Evolutionary conservation across 2,888 invertebrate species (phyloP).

Genomic region (Tridacna gigas): DNA sequence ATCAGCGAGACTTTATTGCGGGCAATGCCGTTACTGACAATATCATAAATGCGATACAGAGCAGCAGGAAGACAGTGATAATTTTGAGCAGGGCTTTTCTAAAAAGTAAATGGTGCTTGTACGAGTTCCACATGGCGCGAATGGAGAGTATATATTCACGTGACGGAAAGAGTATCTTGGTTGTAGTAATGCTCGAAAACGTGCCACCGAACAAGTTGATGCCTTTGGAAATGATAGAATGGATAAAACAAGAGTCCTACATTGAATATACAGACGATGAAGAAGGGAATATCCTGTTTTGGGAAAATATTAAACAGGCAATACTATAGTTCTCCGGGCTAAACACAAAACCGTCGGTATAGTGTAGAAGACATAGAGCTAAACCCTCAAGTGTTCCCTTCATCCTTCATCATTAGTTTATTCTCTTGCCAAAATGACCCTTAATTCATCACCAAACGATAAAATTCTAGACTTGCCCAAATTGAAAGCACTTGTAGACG

Average conservation of each 20-base stretch:
- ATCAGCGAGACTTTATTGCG: conserved; percentile 65
- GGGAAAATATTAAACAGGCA: neutral
- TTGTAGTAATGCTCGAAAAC: conserved; percentile 20
- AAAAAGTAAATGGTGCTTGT: conserved; percentile 66
- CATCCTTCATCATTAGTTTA: too few relatives aligned
- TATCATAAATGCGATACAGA: conserved; percentile 62
- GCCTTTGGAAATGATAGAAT: conserved; percentile 34
- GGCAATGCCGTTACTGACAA: conserved; percentile 63
- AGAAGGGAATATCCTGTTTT: conserved; percentile 1
- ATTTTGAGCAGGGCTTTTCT: conserved; percentile 62
- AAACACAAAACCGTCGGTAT: too few relatives aligned
- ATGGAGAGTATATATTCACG: conserved; percentile 61
- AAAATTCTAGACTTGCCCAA: too few relatives aligned
- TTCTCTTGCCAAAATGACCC: too few relatives aligned
- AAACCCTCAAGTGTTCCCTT: too few relatives aligned
- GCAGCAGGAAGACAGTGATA: conserved; percentile 66
- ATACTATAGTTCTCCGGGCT: too few relatives aligned
- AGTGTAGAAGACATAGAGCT: too few relatives aligned
- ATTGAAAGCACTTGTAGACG: too few relatives aligned
- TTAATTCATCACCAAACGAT: too few relatives aligned
- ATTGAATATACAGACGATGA: conserved; percentile 7
- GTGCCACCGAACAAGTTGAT: conserved; percentile 19
- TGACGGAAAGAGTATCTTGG: neutral
- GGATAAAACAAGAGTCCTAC: conserved; percentile 15
- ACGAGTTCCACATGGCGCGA: conserved; percentile 68